Conservation (phyloP, 2,888 invertebrate genomes). For the Lydus trimaculatus region DNA sequence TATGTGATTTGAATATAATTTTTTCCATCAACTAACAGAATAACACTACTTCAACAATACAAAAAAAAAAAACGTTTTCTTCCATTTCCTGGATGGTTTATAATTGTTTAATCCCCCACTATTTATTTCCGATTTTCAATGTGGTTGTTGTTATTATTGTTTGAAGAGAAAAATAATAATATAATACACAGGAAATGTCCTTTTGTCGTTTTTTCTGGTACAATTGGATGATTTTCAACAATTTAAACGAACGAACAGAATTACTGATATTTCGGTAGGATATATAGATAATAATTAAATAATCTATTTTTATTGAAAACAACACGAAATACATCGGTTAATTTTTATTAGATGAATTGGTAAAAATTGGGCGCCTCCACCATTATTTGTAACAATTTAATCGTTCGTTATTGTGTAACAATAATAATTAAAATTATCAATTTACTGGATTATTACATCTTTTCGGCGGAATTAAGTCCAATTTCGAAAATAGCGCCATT, state of each 20-base stretch:
- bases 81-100: neutral
- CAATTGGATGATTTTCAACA: conserved; percentile 1
- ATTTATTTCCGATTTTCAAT: conserved; percentile 1
- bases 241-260: neutral
- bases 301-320: neutral
- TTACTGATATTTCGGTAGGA: neutral
- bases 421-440: neutral
- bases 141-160: neutral
- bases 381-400: neutral
- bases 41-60: neutral
- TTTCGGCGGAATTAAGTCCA: too few species aligned
- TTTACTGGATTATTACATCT: too few species aligned
- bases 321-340: neutral
- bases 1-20: neutral
- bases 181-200: conserved; percentile 21
- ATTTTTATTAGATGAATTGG: neutral
- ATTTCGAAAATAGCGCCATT: too few species aligned
- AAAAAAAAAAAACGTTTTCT: neutral
- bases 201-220: conserved; percentile 12
- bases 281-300: neutral
- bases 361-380: neutral
- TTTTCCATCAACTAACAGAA: neutral
- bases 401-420: neutral
- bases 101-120: conserved; percentile 3
- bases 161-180: neutral